Conservation (phyloP, 2,888 invertebrate species). For the Caenorhabditis macrosperma region DNA sequence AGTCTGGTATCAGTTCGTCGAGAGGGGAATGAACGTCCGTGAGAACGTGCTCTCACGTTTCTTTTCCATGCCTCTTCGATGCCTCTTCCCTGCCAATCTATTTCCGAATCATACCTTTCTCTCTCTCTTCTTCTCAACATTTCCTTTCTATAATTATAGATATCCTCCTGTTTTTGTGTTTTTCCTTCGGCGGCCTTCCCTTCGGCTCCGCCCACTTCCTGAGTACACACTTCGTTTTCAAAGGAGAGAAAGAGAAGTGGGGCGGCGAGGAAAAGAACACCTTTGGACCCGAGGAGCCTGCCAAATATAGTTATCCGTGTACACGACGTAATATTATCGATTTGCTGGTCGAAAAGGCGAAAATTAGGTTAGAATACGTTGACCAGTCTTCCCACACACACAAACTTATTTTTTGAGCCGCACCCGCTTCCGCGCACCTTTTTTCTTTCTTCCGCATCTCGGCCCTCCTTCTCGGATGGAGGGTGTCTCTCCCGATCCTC, state of each 20-base stretch:
- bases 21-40: not conserved
- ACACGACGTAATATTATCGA: conserved; percentile 25
- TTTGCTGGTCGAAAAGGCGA: conserved; percentile 4
- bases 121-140: not conserved
- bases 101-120: not conserved
- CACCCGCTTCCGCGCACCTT: not conserved
- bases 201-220: conserved; percentile 10
- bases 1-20: too few relatives aligned
- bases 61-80: not conserved
- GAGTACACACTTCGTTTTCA: conserved; percentile 1
- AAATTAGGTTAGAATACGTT: conserved; percentile 25
- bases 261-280: not conserved
- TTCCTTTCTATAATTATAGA: conserved; percentile 17
- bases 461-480: not conserved
- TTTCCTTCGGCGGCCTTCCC: not conserved
- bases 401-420: not conserved
- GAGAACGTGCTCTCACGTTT: not conserved
- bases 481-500: not conserved
- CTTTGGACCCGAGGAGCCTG: conserved; percentile 4
- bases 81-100: not conserved
- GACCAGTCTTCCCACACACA: conserved; percentile 9
- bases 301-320: conserved; percentile 6
- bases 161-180: conserved; percentile 8
- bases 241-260: not conserved
- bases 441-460: not conserved